phyloP scores from a whole-genome alignment of 2,797 vertebrate species.

The Fundulus diaphanus region DNA sequence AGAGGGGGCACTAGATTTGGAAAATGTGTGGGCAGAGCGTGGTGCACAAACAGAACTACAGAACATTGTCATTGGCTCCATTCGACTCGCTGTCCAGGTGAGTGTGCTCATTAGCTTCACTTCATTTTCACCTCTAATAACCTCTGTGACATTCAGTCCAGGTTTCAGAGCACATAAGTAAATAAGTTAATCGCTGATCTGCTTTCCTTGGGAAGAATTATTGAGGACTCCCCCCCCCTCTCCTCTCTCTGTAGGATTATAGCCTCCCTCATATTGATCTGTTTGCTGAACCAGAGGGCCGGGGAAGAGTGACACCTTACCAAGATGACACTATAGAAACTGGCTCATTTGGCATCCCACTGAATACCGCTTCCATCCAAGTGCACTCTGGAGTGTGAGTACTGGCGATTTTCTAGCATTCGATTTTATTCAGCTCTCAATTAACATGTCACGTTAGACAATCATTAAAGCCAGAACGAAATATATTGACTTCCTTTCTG shows the following conservation, averaged over 20 bases:
- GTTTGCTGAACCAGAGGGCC: constrained; percentile 89
- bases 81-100: constrained; percentile 89
- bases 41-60: constrained; percentile 58
- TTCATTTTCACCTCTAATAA: neutral
- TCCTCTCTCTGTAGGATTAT: constrained; percentile 85
- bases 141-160: constrained; percentile 23
- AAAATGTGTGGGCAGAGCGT: constrained; percentile 85
- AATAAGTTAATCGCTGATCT: neutral
- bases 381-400: constrained; percentile 95
- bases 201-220: constrained; percentile 1
- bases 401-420: constrained; percentile 1
- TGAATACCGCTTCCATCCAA: constrained; percentile 90
- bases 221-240: constrained; percentile 26
- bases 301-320: constrained; percentile 85
- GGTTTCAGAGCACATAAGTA: neutral
- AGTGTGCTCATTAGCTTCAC: constrained; percentile 56
- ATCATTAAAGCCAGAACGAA: neutral
- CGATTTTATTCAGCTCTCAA: neutral
- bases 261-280: constrained; percentile 90
- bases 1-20: constrained; percentile 86
- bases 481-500: neutral
- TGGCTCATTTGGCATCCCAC: constrained; percentile 84
- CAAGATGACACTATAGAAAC: constrained; percentile 88
- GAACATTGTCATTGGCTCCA: constrained; percentile 86
- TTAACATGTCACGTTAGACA: neutral